Evolutionary conservation across 2,797 vertebrate species (phyloP).

Genomic region (Vipera latastei): DNA sequence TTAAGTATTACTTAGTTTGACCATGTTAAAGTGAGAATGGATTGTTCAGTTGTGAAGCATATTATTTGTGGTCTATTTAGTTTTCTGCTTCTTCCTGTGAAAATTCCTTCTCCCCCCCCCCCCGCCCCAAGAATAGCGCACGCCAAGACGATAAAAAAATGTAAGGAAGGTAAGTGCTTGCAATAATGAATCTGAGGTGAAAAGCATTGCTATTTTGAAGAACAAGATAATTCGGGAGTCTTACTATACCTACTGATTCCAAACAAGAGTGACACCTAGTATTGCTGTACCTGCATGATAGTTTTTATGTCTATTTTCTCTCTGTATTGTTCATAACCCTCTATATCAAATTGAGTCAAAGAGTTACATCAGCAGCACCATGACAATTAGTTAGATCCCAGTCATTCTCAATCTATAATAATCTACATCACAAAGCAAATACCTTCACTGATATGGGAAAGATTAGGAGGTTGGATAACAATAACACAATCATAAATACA

Average conservation of each 20-base stretch:
- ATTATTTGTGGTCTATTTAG: constrained; percentile 51
- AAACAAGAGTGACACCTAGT: constrained; percentile 40
- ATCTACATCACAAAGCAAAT: not conserved
- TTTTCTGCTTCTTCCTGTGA: constrained; percentile 47
- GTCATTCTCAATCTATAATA: not conserved
- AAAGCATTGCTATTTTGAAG: constrained; percentile 49
- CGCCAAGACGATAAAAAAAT: constrained; percentile 47
- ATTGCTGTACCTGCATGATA: constrained; percentile 26
- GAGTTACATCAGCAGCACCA: not conserved
- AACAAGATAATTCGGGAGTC: constrained; percentile 49
- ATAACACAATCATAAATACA: not conserved
- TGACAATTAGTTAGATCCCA: constrained; percentile 19
- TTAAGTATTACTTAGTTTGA: constrained; percentile 53
- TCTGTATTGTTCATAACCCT: constrained; percentile 34
- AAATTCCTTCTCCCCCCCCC: constrained; percentile 34
- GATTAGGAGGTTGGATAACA: not conserved
- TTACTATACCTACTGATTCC: constrained; percentile 33
- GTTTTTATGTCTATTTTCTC: constrained; percentile 30
- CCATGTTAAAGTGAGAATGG: constrained; percentile 42
- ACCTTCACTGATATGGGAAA: not conserved
- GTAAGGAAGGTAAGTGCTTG: constrained; percentile 29
- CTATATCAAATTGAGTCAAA: not conserved
- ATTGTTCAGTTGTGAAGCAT: constrained; percentile 45
- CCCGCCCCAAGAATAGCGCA: constrained; percentile 17
- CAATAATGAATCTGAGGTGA: constrained; percentile 51